These are phyloP conservation scores for Pseudanteris insignis DNA, from an alignment of 2,888 invertebrate species.

Conservation along the genomic window DNA sequence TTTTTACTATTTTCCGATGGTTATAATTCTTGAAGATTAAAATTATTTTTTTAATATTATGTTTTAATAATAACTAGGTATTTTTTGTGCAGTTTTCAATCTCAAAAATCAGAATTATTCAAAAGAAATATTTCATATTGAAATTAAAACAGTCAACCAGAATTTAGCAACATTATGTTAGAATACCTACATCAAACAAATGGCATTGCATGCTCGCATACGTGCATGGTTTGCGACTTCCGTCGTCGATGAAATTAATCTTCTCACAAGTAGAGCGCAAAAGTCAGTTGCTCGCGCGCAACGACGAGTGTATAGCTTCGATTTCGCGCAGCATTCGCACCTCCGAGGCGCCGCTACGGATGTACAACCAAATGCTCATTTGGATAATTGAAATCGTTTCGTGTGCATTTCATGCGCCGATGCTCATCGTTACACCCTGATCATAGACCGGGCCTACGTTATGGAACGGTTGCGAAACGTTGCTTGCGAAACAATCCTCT, in stretches of 20 bases:
- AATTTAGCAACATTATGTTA: too few relatives aligned
- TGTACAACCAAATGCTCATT: constrained; percentile 39
- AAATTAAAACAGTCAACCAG: too few relatives aligned
- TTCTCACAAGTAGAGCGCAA: constrained; percentile 55
- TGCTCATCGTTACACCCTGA: constrained; percentile 40
- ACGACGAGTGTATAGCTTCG: constrained; percentile 34
- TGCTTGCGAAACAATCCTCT: constrained; percentile 45
- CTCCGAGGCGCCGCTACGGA: constrained; percentile 17
- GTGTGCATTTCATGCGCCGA: constrained; percentile 42
- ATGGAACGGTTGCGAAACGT: constrained; percentile 40
- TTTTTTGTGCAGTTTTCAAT: too few relatives aligned
- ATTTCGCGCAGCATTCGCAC: constrained; percentile 18
- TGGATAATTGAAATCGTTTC: constrained; percentile 45
- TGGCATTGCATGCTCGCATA: constrained; percentile 23
- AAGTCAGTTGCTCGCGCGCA: constrained; percentile 46
- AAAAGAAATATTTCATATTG: too few relatives aligned
- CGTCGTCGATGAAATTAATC: constrained; percentile 49
- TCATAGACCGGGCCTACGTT: constrained; percentile 40
- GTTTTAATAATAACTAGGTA: too few relatives aligned
- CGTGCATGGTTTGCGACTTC: constrained; percentile 9
- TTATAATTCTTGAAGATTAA: too few relatives aligned
- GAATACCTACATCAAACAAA: too few relatives aligned
- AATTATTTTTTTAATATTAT: too few relatives aligned
- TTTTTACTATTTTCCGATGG: too few relatives aligned
- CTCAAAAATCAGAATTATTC: too few relatives aligned